These are phyloP conservation scores for cattle (Bos taurus) DNA, from an alignment of 2,113 vertebrate genomes.

Conservation along the genomic window ARS-UCD2.0 NC_037331.1:113946001-113946500, in stretches of 20 bases:
- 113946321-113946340: neutral
- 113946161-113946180: fast-evolving
- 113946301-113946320: neutral
- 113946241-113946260: fast-evolving
- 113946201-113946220: fast-evolving
- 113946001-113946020: neutral
- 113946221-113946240: neutral
- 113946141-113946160: fast-evolving
- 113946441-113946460: neutral
- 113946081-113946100: neutral
- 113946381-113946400: neutral
- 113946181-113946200: neutral
- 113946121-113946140: fast-evolving
- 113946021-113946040: neutral
- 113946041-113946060: fast-evolving
- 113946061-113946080: fast-evolving
- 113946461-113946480: neutral
- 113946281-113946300: neutral
- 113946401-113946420: neutral
- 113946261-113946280: too few species aligned
- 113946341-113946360: neutral
- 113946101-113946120: neutral
- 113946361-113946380: neutral
- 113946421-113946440: neutral
- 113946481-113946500: neutral